These are phyloP conservation scores for Adrianichthys oophorus DNA, from an alignment of 2,797 vertebrate species.

Conservation along the genomic window DNA sequence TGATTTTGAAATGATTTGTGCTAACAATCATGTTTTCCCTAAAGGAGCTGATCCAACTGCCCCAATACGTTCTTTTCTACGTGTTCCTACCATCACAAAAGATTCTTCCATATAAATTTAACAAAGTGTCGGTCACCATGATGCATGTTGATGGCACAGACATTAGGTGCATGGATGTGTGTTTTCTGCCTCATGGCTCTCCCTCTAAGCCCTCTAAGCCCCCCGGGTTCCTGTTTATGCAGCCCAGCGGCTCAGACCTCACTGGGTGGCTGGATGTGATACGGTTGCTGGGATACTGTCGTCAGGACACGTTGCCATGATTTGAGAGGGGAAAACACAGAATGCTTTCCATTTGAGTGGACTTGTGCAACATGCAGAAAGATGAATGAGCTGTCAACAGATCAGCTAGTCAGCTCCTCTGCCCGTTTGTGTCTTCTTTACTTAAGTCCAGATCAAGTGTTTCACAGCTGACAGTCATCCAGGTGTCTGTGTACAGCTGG, in stretches of 20 bases:
- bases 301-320: conserved; percentile 50
- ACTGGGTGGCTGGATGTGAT: conserved; percentile 32
- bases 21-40: neutral
- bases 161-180: neutral
- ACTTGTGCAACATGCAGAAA: neutral
- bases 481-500: too few relatives aligned
- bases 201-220: conserved; percentile 44
- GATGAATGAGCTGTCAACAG: neutral
- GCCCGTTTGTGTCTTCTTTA: neutral
- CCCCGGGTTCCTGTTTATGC: conserved; percentile 52
- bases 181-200: conserved; percentile 25
- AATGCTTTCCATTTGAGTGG: neutral
- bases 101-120: neutral
- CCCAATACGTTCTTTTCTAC: too few relatives aligned
- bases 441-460: too few relatives aligned
- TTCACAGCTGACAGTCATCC: neutral
- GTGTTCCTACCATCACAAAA: too few relatives aligned
- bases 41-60: neutral
- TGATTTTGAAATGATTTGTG: too few relatives aligned
- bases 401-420: neutral
- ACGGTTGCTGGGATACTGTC: conserved; percentile 52
- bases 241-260: conserved; percentile 27
- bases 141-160: neutral
- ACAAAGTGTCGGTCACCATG: neutral
- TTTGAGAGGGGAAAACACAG: conserved; percentile 16